Evolutionary conservation across 37 sponge, comb jelly and placozoan genomes (phyloP).

Genomic region (Mnemiopsis leidyi): DNA sequence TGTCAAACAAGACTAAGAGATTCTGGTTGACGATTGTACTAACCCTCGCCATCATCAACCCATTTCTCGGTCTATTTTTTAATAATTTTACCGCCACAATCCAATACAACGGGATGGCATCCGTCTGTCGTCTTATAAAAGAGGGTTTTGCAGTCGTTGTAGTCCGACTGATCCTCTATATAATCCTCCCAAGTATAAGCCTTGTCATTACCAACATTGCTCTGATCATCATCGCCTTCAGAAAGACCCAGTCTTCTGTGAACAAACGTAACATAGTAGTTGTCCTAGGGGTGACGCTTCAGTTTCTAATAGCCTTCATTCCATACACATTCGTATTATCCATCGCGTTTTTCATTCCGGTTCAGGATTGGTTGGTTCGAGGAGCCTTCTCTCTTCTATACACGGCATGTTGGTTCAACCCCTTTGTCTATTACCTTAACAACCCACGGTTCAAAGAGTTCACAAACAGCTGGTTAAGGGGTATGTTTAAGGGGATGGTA

Average conservation of each 20-base stretch:
- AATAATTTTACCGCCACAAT: neutral
- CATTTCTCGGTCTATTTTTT: neutral
- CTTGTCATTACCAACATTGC: neutral
- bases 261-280: neutral
- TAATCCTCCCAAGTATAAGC: neutral
- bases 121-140: neutral
- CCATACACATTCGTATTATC: neutral
- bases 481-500: no score
- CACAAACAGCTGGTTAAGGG: no score
- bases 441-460: neutral
- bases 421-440: neutral
- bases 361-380: neutral
- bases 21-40: neutral
- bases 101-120: neutral
- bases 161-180: neutral
- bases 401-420: neutral
- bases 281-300: neutral
- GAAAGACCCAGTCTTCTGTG: neutral
- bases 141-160: neutral
- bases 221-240: neutral
- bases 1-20: neutral
- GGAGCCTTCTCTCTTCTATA: conserved; percentile 11
- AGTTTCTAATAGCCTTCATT: neutral
- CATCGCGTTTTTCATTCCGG: neutral
- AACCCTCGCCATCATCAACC: neutral